Base-by-base conservation (phyloP, 2,797 vertebrate species). In the Chromobotia macracanthus region DNA sequence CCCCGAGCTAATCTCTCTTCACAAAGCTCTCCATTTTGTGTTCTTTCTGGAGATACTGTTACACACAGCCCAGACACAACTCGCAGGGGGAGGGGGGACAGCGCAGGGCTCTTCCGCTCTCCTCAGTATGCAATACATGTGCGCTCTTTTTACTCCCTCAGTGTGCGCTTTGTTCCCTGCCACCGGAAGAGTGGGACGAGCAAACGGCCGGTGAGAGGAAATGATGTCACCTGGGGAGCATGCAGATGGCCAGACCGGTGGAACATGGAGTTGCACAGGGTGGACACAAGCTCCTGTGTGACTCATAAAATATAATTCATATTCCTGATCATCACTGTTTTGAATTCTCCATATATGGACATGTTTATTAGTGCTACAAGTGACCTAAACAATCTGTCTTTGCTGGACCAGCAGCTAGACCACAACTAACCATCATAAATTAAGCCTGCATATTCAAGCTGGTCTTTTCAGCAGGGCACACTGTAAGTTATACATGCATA, bases 21-120 rank as follows among this genome's bases (percentile, higher is more conserved):
- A 93, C 92, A 93, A 92, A 90, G 89, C 88, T 48, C 87, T 64
- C 90, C 90, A 90, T 93, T 93, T 93, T 92, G 87, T 89, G 88
- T 87, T 89, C 88, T 90, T 90, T 90, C 88, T 86, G 83, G 87
- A 93, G 91, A 92, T 93, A 91, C 87, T 87, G 92, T 94, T 93
- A 91, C 92, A 89, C 84, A 61, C 48, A 83, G 86, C 84, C 82
- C 88, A 91, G 92, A 92, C 88, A 87, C 86, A 67, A 88, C 86
- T 88, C 82, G 82, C 79, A 87, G 86, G 86, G 78, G 35, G 87
- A 87, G 86, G 89, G 88, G 83, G 51, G 60, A 78, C 83, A 74
- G 48, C 18, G 53, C 25, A 50, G 55, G 38, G 23, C 70, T 80
- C 84, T 88, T 91, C 87, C 85, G 15, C 85, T 80, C 9, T 75